A percentile compares a stretch with the other conserved stretches of the same genome.
Conservation (phyloP, 1,140 invertebrate species). For the Drosophila azteca region DNA sequence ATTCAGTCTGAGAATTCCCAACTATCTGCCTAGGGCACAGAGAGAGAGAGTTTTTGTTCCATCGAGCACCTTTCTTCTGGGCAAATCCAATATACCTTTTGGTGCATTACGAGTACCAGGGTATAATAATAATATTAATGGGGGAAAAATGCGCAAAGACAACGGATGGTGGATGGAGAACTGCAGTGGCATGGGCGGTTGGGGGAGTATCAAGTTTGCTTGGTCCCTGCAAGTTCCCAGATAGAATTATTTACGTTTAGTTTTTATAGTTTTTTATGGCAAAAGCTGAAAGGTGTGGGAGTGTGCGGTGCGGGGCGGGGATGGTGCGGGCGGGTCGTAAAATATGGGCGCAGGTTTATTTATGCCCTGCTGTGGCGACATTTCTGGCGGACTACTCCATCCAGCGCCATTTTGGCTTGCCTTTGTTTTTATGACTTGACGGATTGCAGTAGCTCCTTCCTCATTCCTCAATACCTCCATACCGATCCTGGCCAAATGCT, state of each 20-base stretch:
- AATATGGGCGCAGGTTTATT: constrained; percentile 81
- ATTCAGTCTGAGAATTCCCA: too few relatives aligned
- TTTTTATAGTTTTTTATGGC: constrained; percentile 79
- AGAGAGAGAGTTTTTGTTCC: too few relatives aligned
- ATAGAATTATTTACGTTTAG: constrained; percentile 81
- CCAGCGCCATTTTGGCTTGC: constrained; percentile 14
- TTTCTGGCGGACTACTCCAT: constrained; percentile 33
- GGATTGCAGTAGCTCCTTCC: constrained; percentile 51
- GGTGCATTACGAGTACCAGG: too few relatives aligned
- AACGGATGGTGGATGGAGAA: constrained; percentile 4
- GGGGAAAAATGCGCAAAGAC: constrained; percentile 68
- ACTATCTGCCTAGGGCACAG: too few relatives aligned
- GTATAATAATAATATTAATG: constrained; percentile 76
- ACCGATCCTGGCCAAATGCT: constrained; percentile 47
- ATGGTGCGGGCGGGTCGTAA: constrained; percentile 59
- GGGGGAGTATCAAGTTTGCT: constrained; percentile 46
- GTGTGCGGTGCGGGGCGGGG: not conserved
- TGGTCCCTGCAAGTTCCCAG: constrained; percentile 45
- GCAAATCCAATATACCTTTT: too few relatives aligned
- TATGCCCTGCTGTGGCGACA: constrained; percentile 68
- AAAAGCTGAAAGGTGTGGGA: constrained; percentile 5
- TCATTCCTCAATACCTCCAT: constrained; percentile 16
- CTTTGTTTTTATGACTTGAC: constrained; percentile 78
- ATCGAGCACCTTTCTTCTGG: too few relatives aligned
- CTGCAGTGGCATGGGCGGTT: not conserved